Conservation (phyloP, 2,888 invertebrate species). For the Tenodera sinensis region DNA sequence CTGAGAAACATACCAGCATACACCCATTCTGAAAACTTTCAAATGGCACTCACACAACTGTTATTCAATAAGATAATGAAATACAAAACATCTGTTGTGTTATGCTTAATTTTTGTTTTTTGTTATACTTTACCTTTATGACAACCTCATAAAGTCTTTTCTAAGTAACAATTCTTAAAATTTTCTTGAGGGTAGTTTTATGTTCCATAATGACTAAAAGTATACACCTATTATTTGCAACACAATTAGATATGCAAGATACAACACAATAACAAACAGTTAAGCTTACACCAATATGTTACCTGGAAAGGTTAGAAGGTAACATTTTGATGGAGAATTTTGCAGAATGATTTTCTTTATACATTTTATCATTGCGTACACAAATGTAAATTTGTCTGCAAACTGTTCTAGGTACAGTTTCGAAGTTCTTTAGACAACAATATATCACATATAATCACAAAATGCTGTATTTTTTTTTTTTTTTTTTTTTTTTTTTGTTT, state of each 20-base stretch:
- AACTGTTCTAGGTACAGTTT: neutral
- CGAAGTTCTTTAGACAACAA: neutral
- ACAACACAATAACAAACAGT: neutral
- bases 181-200: neutral
- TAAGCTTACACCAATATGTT: neutral
- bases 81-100: too few species aligned
- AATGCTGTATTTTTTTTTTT: neutral
- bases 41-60: too few species aligned
- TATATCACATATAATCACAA: neutral
- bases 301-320: neutral
- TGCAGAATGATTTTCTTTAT: neutral
- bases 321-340: neutral
- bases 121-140: too few species aligned
- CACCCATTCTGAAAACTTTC: too few species aligned
- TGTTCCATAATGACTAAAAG: neutral
- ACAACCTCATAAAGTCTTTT: too few species aligned
- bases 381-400: neutral
- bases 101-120: too few species aligned
- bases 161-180: neutral
- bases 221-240: neutral
- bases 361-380: neutral
- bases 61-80: too few species aligned
- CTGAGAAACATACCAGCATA: too few species aligned
- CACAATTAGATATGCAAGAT: neutral
- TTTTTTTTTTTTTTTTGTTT: too few species aligned